phyloP scores from a whole-genome alignment of 2,888 invertebrate genomes.

The Agriopis leucophaearia region DNA sequence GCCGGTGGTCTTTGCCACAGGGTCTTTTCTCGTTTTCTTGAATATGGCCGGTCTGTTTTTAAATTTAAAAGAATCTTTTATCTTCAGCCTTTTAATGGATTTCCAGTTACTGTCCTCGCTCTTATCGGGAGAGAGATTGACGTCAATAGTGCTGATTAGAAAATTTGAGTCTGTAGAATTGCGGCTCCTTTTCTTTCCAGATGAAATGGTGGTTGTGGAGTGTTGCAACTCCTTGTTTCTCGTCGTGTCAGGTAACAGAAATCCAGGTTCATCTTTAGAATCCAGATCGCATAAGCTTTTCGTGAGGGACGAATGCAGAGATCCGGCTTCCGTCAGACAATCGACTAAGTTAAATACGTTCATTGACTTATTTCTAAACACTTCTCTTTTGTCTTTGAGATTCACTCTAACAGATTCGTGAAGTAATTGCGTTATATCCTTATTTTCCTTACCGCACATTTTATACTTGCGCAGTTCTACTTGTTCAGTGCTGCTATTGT shows the following conservation, averaged over 20 bases:
- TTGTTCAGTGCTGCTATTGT: constrained; percentile 59
- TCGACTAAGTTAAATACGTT: constrained; percentile 82
- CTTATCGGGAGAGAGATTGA: constrained; percentile 77
- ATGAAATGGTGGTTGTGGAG: constrained; percentile 80
- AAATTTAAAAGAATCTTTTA: constrained; percentile 84
- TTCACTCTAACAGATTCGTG: constrained; percentile 63
- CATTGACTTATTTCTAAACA: constrained; percentile 82
- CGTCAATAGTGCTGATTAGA: constrained; percentile 74
- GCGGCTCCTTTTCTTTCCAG: constrained; percentile 81
- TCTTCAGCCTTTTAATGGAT: constrained; percentile 82
- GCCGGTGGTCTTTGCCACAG: constrained; percentile 72
- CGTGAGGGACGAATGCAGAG: constrained; percentile 78
- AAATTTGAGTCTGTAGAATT: constrained; percentile 83
- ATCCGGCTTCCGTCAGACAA: constrained; percentile 76
- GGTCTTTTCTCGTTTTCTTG: constrained; percentile 78
- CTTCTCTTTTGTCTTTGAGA: constrained; percentile 78
- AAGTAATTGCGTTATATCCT: constrained; percentile 63
- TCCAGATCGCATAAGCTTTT: constrained; percentile 82
- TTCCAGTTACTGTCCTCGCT: constrained; percentile 83
- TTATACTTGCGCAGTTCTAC: constrained; percentile 66
- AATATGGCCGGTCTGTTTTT: constrained; percentile 82
- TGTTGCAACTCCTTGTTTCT: constrained; percentile 75
- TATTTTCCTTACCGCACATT: constrained; percentile 76
- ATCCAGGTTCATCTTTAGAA: constrained; percentile 73
- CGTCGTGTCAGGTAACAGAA: constrained; percentile 69